Evolutionary conservation across 1,140 invertebrate genomes (phyloP).

Genomic region (Protaetia brevitarsis): DNA sequence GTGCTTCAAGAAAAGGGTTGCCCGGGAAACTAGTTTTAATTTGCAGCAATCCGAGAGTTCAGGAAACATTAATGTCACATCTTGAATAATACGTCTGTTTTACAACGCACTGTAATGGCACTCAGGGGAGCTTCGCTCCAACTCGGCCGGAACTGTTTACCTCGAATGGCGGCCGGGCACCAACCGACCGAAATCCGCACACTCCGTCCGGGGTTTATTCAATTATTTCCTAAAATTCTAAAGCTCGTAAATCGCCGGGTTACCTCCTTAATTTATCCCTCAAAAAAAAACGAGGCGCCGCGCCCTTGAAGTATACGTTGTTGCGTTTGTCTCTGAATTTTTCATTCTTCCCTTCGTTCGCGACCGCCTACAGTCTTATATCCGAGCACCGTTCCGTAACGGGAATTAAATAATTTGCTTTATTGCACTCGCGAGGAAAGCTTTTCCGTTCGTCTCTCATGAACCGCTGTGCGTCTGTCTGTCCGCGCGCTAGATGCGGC

Average conservation of each 20-base stretch:
- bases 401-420: no score
- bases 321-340: no score
- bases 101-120: not conserved
- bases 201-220: not conserved
- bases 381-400: no score
- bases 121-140: not conserved
- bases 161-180: not conserved
- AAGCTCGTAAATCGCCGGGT: not conserved
- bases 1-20: not conserved
- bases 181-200: not conserved
- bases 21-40: not conserved
- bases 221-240: not conserved
- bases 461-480: no score
- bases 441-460: no score
- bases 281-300: not conserved
- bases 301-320: not conserved
- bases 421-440: no score
- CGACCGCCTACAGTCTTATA: no score
- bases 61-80: not conserved
- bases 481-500: no score
- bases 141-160: not conserved
- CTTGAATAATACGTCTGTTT: conserved; percentile 1
- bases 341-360: no score
- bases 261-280: not conserved
- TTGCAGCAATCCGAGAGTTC: not conserved